Base-by-base conservation (phyloP, 2,113 vertebrate species). In the Globicephala melas region DNA sequence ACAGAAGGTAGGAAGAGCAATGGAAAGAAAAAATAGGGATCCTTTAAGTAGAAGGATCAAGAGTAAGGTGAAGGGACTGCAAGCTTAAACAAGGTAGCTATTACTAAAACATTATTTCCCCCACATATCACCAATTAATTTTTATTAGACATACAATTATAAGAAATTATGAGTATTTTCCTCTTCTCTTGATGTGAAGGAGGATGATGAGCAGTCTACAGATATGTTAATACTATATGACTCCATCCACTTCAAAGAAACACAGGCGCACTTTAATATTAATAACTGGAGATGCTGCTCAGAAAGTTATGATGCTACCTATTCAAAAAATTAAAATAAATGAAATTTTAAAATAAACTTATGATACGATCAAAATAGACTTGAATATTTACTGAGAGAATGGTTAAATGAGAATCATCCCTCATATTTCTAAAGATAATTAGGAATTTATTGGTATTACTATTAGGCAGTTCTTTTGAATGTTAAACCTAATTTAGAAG, bases 311-410 rank as follows among this genome's bases (percentile, higher is more conserved):
- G 6, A 85, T 60, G 18, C 3, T 83, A 73, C 28, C 25, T 89
- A 68, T 63, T 94, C 25, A 95, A 95, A 96, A 91, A 96, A 38
- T 28, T 82, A 93, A 76, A 88, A 63, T 88, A 58, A 81, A 50
- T 65, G 10, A 71, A 96, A 87, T 33, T 65, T 86, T 41, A 80
- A 94, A 96, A 67, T 87, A 94, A 85, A 82, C 36, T 94, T 80
- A 86, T 18, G 21, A 77, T 11, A 71, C 18, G 10, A 65, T 87
- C 77, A 77, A 63, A 95, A 60, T 3, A 91, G 17, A 47, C 17
- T 96, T 63, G 70, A 81, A 89, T 84, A 60, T 95, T 93, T 94
- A 92, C n/a, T 94, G 36, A 80, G 70, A 95, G 58, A 92, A 92
- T 62, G 36, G 55, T 33, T 93, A 79, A 94, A 88, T 87, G 41